phyloP scores from a whole-genome alignment of 1,140 invertebrate species.

The Linepithema humile region DNA sequence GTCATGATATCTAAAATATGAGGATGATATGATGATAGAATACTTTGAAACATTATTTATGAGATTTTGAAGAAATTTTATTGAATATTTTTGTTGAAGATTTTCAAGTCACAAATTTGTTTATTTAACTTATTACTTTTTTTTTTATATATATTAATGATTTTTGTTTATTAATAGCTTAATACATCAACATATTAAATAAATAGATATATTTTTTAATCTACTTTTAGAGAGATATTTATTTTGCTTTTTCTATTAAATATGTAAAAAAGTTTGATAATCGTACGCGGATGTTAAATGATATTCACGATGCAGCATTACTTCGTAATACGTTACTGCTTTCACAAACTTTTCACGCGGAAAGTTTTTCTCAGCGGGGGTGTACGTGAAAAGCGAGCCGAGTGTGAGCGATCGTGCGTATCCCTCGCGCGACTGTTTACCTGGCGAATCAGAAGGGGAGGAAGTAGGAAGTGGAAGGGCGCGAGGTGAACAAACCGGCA shows the following conservation, averaged over 20 bases:
- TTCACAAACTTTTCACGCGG: not conserved
- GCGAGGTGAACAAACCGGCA: conserved; percentile 52
- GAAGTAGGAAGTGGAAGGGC: conserved; percentile 26
- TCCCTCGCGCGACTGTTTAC: conserved; percentile 39
- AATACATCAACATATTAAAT: no score
- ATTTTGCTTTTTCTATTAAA: not conserved
- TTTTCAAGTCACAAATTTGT: no score
- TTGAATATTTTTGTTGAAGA: not conserved
- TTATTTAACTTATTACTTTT: no score
- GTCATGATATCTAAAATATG: not conserved
- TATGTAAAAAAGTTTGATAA: not conserved
- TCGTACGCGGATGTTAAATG: not conserved
- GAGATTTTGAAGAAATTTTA: not conserved
- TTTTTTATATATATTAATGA: no score
- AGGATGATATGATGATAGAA: no score
- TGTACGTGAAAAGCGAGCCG: conserved; percentile 59
- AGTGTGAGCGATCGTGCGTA: conserved; percentile 59
- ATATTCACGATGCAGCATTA: not conserved
- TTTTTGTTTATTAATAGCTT: no score
- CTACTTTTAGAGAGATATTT: not conserved
- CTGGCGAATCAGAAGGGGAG: conserved; percentile 29
- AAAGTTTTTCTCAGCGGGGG: conserved; percentile 57
- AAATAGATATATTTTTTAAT: not conserved
- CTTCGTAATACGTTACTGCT: conserved; percentile 5
- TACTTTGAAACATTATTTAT: no score